A percentile compares a stretch with the other conserved stretches of the same genome.
Evolutionary conservation across 2,888 invertebrate species (phyloP).

Genomic region (Seira musarum): DNA sequence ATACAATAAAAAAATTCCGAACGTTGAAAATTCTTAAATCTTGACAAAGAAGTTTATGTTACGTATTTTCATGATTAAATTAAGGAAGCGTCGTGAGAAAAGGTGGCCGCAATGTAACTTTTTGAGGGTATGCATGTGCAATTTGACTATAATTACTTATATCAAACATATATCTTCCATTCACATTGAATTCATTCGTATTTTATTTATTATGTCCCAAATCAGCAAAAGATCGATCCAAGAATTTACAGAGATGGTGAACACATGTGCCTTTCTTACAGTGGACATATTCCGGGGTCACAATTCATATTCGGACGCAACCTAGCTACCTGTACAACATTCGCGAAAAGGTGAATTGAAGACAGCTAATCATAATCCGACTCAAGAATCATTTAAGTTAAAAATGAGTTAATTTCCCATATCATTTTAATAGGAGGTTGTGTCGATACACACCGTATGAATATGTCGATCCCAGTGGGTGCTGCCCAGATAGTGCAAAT

Average conservation of each 20-base stretch:
- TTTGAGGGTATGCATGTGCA: constrained; percentile 64
- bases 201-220: too few species aligned
- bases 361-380: too few species aligned
- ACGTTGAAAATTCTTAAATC: too few species aligned
- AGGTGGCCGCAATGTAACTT: constrained; percentile 67
- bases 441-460: constrained; percentile 68
- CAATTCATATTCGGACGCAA: constrained; percentile 66
- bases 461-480: constrained; percentile 67
- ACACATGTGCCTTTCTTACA: constrained; percentile 64
- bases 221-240: constrained; percentile 62
- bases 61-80: not conserved
- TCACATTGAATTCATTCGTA: too few species aligned
- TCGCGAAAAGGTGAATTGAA: constrained; percentile 61
- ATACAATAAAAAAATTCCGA: too few species aligned
- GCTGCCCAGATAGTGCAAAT: constrained; percentile 54
- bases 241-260: constrained; percentile 58
- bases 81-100: constrained; percentile 61
- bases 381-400: too few species aligned
- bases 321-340: constrained; percentile 66
- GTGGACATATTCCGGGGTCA: constrained; percentile 66
- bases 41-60: too few species aligned
- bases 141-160: too few species aligned
- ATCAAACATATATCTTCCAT: too few species aligned
- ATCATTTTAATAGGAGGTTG: constrained; percentile 54
- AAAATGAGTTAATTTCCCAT: too few species aligned